These are phyloP conservation scores for Gallirallus australis DNA, from an alignment of 2,797 vertebrate genomes.

Conservation along the genomic window DNA sequence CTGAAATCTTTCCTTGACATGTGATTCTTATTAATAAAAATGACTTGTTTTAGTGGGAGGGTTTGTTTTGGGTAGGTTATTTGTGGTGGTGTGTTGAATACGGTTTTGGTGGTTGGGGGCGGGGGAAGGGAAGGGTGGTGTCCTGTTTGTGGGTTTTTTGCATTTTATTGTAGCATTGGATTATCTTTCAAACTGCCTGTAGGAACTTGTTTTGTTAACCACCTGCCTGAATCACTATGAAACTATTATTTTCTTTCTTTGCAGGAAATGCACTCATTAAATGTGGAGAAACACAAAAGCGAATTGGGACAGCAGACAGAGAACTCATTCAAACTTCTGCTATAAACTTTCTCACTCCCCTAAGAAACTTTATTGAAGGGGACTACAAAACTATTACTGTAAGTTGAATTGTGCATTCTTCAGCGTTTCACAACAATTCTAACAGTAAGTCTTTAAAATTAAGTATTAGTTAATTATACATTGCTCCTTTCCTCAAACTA, in stretches of 20 bases:
- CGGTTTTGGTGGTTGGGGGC: neutral
- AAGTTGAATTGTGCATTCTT: slow-evolving; percentile 73
- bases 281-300: slow-evolving; percentile 93
- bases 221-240: neutral
- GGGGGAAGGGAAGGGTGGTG: neutral
- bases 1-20: neutral
- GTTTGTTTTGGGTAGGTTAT: neutral
- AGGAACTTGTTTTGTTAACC: neutral
- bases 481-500: neutral
- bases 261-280: slow-evolving; percentile 92
- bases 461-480: neutral
- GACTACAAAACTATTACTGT: slow-evolving; percentile 99
- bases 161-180: neutral
- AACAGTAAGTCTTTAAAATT: neutral
- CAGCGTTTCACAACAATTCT: slow-evolving; percentile 5
- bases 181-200: neutral
- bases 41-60: neutral
- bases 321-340: slow-evolving; percentile 95
- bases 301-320: slow-evolving; percentile 94
- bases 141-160: too few species aligned
- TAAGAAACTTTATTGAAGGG: slow-evolving; percentile 97
- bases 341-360: slow-evolving; percentile 97
- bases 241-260: slow-evolving; percentile 8
- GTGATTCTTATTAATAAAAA: neutral
- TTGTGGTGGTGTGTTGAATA: neutral